phyloP scores from a whole-genome alignment of 2,113 vertebrate genomes.

The Nycticryphes semicollaris region DNA sequence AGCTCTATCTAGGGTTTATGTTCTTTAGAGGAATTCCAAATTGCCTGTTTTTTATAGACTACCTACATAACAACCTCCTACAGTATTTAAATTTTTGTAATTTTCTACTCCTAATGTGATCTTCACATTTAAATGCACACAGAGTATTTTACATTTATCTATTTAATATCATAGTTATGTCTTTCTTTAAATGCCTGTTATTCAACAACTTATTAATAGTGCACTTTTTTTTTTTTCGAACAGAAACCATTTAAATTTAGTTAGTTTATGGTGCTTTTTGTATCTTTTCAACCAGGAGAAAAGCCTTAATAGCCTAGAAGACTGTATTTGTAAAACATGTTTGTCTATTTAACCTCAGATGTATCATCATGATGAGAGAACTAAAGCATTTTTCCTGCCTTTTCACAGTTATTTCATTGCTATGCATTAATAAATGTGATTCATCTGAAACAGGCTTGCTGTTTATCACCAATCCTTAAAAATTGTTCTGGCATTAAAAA shows the following conservation, averaged over 20 bases:
- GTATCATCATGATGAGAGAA: constrained; percentile 39
- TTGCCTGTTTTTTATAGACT: constrained; percentile 71
- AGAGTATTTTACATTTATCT: constrained; percentile 71
- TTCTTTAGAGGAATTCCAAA: constrained; percentile 75
- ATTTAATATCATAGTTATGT: constrained; percentile 68
- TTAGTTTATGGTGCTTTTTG: constrained; percentile 44
- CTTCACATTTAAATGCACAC: constrained; percentile 71
- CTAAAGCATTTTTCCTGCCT: constrained; percentile 11
- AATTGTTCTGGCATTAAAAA: background rate
- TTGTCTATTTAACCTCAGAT: constrained; percentile 60
- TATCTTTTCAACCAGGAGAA: constrained; percentile 40
- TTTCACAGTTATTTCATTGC: constrained; percentile 2
- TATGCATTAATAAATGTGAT: background rate
- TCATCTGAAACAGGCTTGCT: constrained; percentile 6
- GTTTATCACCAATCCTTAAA: constrained; percentile 11
- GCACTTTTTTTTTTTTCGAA: constrained; percentile 26
- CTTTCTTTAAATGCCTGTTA: constrained; percentile 70
- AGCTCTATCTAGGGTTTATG: constrained; percentile 69
- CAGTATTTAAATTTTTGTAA: constrained; percentile 72
- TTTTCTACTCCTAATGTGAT: constrained; percentile 70
- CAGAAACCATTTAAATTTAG: constrained; percentile 60
- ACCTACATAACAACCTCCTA: constrained; percentile 70
- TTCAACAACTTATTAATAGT: constrained; percentile 65
- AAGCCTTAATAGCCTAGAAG: constrained; percentile 52
- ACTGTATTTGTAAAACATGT: constrained; percentile 59